Percentiles rank a stretch among this genome's conserved stretches.
These are phyloP conservation scores for Capreolus pygargus DNA, from an alignment of 2,113 vertebrate genomes.

Conservation along the genomic window DNA sequence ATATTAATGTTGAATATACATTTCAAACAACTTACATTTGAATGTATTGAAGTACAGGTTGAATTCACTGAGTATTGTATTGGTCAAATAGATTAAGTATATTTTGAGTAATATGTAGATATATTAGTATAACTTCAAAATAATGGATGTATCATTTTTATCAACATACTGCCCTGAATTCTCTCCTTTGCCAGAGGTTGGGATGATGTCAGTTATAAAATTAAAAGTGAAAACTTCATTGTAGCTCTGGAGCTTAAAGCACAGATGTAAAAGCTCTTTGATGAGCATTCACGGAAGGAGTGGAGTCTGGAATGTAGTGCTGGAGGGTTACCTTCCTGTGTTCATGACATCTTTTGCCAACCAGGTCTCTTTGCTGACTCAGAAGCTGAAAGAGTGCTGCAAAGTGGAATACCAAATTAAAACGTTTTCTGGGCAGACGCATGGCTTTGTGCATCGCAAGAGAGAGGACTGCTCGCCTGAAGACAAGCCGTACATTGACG, in stretches of 20 bases:
- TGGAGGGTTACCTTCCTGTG: not conserved
- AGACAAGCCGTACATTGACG: conserved; percentile 87
- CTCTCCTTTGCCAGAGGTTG: not conserved
- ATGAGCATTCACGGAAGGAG: not conserved
- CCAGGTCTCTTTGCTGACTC: conserved; percentile 86
- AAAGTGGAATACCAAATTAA: conserved; percentile 88
- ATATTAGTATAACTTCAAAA: not conserved
- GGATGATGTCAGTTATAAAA: not conserved
- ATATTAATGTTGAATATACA: not conserved
- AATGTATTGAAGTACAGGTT: not conserved
- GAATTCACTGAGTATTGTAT: not conserved
- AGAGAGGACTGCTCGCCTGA: conserved; percentile 87
- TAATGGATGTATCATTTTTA: not conserved
- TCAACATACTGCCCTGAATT: not conserved
- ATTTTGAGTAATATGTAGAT: not conserved
- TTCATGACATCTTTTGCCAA: not conserved
- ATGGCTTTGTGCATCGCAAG: conserved; percentile 93
- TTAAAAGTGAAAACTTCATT: not conserved
- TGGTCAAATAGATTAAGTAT: not conserved
- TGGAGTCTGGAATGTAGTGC: not conserved
- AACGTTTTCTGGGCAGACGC: conserved; percentile 91
- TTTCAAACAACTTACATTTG: not conserved
- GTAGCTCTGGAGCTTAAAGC: not conserved
- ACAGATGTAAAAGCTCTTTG: not conserved
- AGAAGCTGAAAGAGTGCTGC: conserved; percentile 88